Percentiles rank a stretch among this genome's conserved stretches.
Evolutionary conservation across 1,140 invertebrate species (phyloP).

Genomic region (Spodoptera frugiperda): DNA sequence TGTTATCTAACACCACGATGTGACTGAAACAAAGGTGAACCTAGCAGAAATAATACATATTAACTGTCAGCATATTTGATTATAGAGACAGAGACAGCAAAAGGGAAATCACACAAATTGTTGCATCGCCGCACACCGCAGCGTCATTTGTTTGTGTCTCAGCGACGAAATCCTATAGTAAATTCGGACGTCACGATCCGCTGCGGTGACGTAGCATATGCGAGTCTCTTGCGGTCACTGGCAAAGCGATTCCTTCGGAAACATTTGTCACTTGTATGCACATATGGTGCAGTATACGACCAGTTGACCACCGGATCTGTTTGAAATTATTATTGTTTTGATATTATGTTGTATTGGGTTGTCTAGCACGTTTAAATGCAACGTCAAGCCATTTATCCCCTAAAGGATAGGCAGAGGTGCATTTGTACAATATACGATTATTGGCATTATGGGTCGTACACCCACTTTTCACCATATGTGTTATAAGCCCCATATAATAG

Average conservation of each 20-base stretch:
- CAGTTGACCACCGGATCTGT: background rate
- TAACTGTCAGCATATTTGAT: too few relatives aligned
- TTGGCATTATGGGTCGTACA: too few relatives aligned
- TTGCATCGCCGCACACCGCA: conserved; percentile 12
- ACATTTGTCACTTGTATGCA: conserved; percentile 28
- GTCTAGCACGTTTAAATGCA: too few relatives aligned
- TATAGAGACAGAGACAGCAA: background rate
- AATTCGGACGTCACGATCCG: conserved; percentile 25
- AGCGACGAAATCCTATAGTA: conserved; percentile 17
- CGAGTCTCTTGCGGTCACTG: conserved; percentile 26
- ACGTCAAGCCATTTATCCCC: too few relatives aligned
- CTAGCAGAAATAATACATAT: too few relatives aligned
- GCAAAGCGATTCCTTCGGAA: conserved; percentile 28
- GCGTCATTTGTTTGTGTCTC: conserved; percentile 24
- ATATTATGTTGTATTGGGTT: background rate
- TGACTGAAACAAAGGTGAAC: too few relatives aligned
- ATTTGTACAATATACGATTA: too few relatives aligned
- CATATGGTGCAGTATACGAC: conserved; percentile 1
- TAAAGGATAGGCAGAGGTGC: too few relatives aligned
- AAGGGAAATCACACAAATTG: background rate
- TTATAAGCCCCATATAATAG: too few relatives aligned
- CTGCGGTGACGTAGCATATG: conserved; percentile 22
- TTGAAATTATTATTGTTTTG: conserved; percentile 17
- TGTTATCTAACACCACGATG: too few relatives aligned
- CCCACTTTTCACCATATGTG: too few relatives aligned